A percentile compares a stretch with the other conserved stretches of the same genome.
Evolutionary conservation across 1,140 invertebrate genomes (phyloP).

Genomic region (Plectrocnemia conspersa): DNA sequence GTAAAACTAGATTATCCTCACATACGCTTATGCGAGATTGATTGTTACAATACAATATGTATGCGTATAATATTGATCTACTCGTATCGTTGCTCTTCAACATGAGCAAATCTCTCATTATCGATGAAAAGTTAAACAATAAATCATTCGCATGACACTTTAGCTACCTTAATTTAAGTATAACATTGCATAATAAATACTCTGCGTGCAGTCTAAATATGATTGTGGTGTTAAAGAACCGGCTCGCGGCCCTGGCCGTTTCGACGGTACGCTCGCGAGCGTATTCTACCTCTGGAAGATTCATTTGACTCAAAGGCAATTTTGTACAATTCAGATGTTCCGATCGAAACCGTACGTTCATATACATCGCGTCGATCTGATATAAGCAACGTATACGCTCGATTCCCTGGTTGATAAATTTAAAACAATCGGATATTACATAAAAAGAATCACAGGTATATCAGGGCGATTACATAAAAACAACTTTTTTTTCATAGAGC

Average conservation of each 20-base stretch:
- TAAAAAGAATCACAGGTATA: constrained; percentile 28
- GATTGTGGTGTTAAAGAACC: constrained; percentile 34
- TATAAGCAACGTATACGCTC: constrained; percentile 8
- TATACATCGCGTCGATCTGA: constrained; percentile 26
- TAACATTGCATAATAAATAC: constrained; percentile 36
- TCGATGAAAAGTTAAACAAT: constrained; percentile 23
- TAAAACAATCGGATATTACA: neutral
- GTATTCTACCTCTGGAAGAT: constrained; percentile 30
- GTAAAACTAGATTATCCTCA: constrained; percentile 28
- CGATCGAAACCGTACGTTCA: constrained; percentile 6
- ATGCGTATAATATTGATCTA: constrained; percentile 32
- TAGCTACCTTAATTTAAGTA: constrained; percentile 35
- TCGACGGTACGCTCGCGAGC: constrained; percentile 21
- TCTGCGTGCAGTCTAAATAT: constrained; percentile 35
- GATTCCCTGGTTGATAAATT: constrained; percentile 6
- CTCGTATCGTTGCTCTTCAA: constrained; percentile 22
- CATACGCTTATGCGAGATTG: constrained; percentile 16
- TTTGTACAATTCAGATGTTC: constrained; percentile 33
- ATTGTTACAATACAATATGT: constrained; percentile 34
- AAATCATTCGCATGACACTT: constrained; percentile 29
- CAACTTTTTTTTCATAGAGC: constrained; percentile 20
- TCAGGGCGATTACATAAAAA: constrained; percentile 11
- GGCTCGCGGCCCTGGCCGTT: constrained; percentile 5
- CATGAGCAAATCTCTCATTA: constrained; percentile 17
- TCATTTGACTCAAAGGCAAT: constrained; percentile 34